Base-by-base conservation (phyloP, 2,888 invertebrate species). In the Copidosoma aretas region DNA sequence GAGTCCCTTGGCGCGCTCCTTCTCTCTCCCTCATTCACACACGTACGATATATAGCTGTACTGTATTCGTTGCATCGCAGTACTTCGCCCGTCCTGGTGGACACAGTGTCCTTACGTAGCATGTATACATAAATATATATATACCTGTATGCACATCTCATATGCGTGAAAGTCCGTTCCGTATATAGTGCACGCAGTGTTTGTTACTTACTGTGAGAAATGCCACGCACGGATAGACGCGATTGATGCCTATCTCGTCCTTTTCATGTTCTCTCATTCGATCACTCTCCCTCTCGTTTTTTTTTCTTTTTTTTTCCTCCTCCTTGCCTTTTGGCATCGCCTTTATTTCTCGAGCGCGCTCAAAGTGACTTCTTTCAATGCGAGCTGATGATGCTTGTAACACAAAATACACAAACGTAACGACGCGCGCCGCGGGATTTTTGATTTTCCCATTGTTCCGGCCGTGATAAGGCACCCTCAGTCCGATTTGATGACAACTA, bases 161-260 rank as follows among this genome's bases (percentile, higher is more conserved):
- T 32, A 32, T 32, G 32, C 58, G 57, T 43, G 49, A 61, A 67
- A 60, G 66, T 61, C 25, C 61, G 61, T 60, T 63, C 64, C 17
- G 24, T 43, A 8, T 46, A 8, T 46, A 1, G 15, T 46, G 8
- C 4, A 4, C 43, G 43, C 12, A 14, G 51, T 78, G 80, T n/a
- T n/a, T 80, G 80, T 81, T 81, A 80, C 81, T 82, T 80, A 80
- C 80, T 81, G 81, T 81, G 82, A 82, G 81, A 81, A 67, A 81
- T 78, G 75, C 78, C 73, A 71, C 76, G 72, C 73, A 72, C 70
- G 75, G 68, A 76, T 77, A 73, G 76, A 66, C 72, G 73, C 60
- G 60, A 64, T 61, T 52, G 70, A 70, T 70, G 64, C 53, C 60
- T 70, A 70, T 70, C 70, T 70, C 43, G 22, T 25, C 54, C 54